These are phyloP conservation scores for Tachina fera DNA, from an alignment of 2,888 invertebrate genomes.

Conservation along the genomic window DNA sequence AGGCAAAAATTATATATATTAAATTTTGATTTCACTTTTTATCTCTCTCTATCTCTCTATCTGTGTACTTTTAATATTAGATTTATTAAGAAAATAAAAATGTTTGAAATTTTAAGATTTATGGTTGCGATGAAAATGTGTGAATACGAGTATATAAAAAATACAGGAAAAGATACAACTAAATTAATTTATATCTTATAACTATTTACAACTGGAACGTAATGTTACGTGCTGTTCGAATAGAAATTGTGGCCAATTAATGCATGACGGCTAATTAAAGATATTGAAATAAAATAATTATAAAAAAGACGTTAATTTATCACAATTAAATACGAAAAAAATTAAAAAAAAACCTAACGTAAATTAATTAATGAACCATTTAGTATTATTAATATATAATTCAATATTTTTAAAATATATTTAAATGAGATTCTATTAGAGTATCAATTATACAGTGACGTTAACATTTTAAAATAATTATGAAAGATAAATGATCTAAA, in stretches of 20 bases:
- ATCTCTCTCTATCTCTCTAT: constrained; percentile 7
- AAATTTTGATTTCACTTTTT: constrained; percentile 39
- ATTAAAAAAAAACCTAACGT: constrained; percentile 2
- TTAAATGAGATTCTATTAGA: background rate
- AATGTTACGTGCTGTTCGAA: constrained; percentile 34
- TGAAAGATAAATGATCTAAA: too few relatives aligned
- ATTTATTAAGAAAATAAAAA: constrained; percentile 45
- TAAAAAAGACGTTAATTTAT: constrained; percentile 37
- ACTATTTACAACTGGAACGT: constrained; percentile 43
- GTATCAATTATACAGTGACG: background rate
- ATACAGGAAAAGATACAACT: background rate
- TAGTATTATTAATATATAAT: background rate
- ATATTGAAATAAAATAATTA: constrained; percentile 26
- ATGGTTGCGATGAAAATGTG: constrained; percentile 57
- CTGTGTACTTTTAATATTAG: background rate
- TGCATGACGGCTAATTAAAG: constrained; percentile 36
- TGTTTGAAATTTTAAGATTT: constrained; percentile 60
- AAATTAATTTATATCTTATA: constrained; percentile 51
- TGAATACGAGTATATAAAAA: background rate
- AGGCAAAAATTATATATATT: constrained; percentile 1
- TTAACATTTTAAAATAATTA: too few relatives aligned
- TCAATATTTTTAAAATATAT: background rate
- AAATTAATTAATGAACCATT: constrained; percentile 21
- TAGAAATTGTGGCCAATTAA: constrained; percentile 16
- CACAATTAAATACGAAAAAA: constrained; percentile 16